Evolutionary conservation across 2,113 vertebrate genomes (phyloP).

Genomic region (Rhea americana): DNA sequence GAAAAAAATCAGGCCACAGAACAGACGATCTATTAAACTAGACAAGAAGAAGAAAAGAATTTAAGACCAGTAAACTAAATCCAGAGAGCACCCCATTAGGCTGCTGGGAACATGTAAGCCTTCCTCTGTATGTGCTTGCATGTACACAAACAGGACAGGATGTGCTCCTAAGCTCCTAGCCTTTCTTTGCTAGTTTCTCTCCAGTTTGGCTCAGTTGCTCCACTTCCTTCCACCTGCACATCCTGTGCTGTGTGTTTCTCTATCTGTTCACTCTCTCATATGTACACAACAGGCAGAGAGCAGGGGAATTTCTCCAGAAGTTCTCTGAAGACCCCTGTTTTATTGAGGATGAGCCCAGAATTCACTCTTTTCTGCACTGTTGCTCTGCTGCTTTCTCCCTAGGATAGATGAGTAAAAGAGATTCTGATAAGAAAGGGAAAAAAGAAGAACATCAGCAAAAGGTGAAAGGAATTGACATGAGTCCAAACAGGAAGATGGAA

Average conservation of each 20-base stretch:
- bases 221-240: neutral
- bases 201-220: neutral
- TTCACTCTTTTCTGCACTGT: neutral
- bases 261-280: neutral
- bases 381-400: neutral
- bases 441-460: neutral
- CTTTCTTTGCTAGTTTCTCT: neutral
- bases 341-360: neutral
- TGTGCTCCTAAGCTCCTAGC: neutral
- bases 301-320: neutral
- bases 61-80: neutral
- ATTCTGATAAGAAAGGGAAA: neutral
- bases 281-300: neutral
- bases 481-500: neutral
- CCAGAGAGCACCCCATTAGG: neutral
- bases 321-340: neutral
- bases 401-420: neutral
- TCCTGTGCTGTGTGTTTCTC: neutral
- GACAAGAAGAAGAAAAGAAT: neutral
- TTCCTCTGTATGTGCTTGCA: fast-evolving
- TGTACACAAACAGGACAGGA: neutral
- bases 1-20: neutral
- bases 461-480: neutral
- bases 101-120: neutral
- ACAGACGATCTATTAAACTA: neutral